A percentile compares a stretch with the other conserved stretches of the same genome.
These are phyloP conservation scores for Papilio polytes DNA, from an alignment of 1,140 invertebrate genomes.

Conservation along the genomic window DNA sequence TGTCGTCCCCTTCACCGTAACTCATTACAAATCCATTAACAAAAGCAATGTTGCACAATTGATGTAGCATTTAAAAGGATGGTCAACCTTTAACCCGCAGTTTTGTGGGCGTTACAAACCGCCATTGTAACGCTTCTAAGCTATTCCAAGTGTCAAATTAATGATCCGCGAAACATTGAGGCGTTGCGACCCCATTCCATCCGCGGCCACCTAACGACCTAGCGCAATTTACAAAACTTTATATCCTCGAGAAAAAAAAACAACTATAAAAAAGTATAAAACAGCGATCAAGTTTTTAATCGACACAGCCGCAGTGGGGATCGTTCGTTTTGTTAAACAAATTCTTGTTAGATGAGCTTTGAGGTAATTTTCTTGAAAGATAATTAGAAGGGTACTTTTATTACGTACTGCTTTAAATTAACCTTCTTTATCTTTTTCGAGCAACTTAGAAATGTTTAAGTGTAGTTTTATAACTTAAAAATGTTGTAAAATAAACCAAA, in stretches of 20 bases:
- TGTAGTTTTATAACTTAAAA: neutral
- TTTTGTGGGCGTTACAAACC: conserved; percentile 65
- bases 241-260: conserved; percentile 26
- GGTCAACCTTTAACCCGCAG: conserved; percentile 71
- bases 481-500: neutral
- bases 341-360: conserved; percentile 25
- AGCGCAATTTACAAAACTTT: conserved; percentile 34
- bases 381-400: conserved; percentile 29
- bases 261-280: conserved; percentile 29
- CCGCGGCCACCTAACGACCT: conserved; percentile 34
- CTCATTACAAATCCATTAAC: conserved; percentile 75
- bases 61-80: conserved; percentile 59
- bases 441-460: conserved; percentile 5
- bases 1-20: conserved; percentile 35
- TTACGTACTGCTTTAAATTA: conserved; percentile 17
- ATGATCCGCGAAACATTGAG: conserved; percentile 74
- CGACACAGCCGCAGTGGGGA: conserved; percentile 23
- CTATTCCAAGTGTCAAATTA: conserved; percentile 76
- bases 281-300: conserved; percentile 28
- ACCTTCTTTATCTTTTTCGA: neutral
- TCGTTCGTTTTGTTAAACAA: conserved; percentile 35
- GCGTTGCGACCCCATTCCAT: conserved; percentile 57
- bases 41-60: conserved; percentile 64
- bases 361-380: conserved; percentile 33
- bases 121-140: conserved; percentile 66